A percentile compares a stretch with the other conserved stretches of the same genome.
Conservation (phyloP, 2,888 invertebrate genomes). For the Conchocele bisecta region DNA sequence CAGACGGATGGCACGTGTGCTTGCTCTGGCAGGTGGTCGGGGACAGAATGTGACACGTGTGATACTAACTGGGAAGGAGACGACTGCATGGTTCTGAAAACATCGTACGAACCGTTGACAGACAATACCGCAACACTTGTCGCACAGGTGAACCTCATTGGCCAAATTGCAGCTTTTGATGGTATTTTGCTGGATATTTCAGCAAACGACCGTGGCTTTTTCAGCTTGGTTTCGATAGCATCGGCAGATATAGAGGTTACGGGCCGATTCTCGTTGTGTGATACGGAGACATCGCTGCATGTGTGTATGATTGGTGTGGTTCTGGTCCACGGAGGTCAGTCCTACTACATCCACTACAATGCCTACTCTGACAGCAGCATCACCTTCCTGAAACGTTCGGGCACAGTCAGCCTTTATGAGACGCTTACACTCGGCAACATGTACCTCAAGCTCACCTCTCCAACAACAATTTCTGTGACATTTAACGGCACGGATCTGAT, state of each 20-base stretch:
- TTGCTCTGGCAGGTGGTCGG: constrained; percentile 64
- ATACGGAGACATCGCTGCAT: constrained; percentile 22
- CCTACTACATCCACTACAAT: constrained; percentile 49
- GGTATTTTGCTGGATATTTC: constrained; percentile 61
- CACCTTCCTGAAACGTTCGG: constrained; percentile 15
- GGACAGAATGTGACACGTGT: constrained; percentile 61
- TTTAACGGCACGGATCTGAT: constrained; percentile 35
- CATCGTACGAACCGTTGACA: constrained; percentile 32
- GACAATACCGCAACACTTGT: constrained; percentile 40
- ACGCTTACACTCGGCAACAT: constrained; percentile 37
- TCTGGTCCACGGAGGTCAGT: constrained; percentile 30
- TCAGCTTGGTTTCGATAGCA: constrained; percentile 39
- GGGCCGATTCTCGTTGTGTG: constrained; percentile 45
- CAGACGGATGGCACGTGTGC: constrained; percentile 60
- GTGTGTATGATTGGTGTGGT: constrained; percentile 45
- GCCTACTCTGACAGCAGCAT: constrained; percentile 34
- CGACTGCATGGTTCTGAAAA: constrained; percentile 61
- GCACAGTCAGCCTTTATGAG: constrained; percentile 35
- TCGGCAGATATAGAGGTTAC: constrained; percentile 28
- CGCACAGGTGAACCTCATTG: constrained; percentile 62
- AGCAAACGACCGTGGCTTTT: constrained; percentile 41
- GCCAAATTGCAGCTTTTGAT: constrained; percentile 65
- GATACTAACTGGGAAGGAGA: constrained; percentile 61
- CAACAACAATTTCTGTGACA: constrained; percentile 47
- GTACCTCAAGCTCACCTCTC: constrained; percentile 40